phyloP scores from a whole-genome alignment of 2,113 vertebrate species.

The Archilochus colubris region DNA sequence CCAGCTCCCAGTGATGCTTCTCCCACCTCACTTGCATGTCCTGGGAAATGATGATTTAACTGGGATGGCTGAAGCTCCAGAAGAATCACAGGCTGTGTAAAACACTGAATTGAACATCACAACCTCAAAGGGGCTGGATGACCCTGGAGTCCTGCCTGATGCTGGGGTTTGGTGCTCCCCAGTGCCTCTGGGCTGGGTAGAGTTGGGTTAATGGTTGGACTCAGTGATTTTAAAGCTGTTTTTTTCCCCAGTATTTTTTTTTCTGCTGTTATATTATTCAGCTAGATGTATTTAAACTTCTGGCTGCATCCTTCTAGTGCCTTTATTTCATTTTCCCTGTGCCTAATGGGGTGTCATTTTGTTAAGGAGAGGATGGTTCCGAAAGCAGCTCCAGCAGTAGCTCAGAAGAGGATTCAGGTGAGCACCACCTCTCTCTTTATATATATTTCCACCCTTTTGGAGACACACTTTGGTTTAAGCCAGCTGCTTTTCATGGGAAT shows the following conservation, averaged over 20 bases:
- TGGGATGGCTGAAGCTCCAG: background rate
- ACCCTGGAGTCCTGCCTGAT: background rate
- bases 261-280: background rate
- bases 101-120: background rate
- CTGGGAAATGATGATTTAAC: background rate
- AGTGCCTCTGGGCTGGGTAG: no score
- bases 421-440: accelerated
- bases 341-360: background rate
- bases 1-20: background rate
- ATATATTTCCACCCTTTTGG: background rate
- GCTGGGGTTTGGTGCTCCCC: background rate
- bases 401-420: conserved; percentile 38
- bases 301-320: background rate
- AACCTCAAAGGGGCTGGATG: background rate
- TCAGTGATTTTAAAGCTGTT: no score
- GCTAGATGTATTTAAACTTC: background rate
- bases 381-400: conserved; percentile 14
- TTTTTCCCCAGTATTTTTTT: background rate
- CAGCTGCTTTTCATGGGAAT: background rate
- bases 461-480: background rate
- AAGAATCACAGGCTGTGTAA: background rate
- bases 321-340: background rate
- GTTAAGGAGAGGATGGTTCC: conserved; percentile 21
- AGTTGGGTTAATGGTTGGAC: no score
- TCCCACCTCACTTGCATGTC: accelerated